Base-by-base conservation (phyloP, 1,140 invertebrate species). In the Aphelenchoides avenae region DNA sequence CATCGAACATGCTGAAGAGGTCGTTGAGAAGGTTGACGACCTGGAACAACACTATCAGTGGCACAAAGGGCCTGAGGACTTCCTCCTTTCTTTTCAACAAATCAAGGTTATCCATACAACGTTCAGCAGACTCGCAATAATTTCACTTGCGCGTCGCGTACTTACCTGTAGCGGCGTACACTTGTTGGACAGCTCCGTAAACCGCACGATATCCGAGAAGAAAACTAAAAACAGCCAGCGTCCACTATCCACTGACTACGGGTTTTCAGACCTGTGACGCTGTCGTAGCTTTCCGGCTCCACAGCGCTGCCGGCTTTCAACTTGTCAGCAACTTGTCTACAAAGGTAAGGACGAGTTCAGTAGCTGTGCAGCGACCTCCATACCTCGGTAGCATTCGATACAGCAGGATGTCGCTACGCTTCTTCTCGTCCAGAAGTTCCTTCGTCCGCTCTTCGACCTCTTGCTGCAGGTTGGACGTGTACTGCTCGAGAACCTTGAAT, bases 201-300 rank as follows among this genome's bases (percentile, higher is more conserved):
- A 97, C 61, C 91, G 91, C 50, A 97, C 92, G 78, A 97, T 96
- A 79, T 97, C 93, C 74, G 91, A 94, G 80, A 96, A 97, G 80
- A 94, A 62, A 85, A 84, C n/a, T n/a, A n/a, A n/a, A n/a, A n/a
- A n/a, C n/a, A n/a, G n/a, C n/a, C n/a, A n/a, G n/a, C n/a, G n/a
- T n/a, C n/a, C n/a, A n/a, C n/a, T n/a, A n/a, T n/a, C n/a, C n/a
- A n/a, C n/a, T n/a, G n/a, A n/a, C n/a, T n/a, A n/a, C n/a, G n/a
- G n/a, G n/a, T n/a, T n/a, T n/a, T n/a, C n/a, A n/a, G n/a, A n/a
- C n/a, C 94, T 22, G 91, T 95, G 31, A 85, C 90, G 61, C 85
- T 84, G 79, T 93, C 88, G 79, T 89, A 97, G 1, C 87, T 87
- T 80, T 96, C 92, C 3, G 92, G 91, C 78, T 90, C 87, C 1